Base-by-base conservation (phyloP, 2,113 vertebrate genomes). In the Oryzias melastigma region DNA sequence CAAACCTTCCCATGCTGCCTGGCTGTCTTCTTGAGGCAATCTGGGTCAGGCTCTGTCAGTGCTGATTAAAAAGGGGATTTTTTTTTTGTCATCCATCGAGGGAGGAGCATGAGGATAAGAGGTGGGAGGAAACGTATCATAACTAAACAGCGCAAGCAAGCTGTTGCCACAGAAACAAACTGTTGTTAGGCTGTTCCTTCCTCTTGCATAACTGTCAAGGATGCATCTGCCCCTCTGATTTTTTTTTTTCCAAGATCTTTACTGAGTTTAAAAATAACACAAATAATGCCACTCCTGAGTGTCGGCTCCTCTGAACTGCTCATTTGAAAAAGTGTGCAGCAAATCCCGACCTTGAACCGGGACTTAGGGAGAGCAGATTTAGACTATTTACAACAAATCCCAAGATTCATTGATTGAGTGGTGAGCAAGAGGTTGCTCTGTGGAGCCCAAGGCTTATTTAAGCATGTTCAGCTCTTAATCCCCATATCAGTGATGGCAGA, bases 61-160 rank as follows among this genome's bases (percentile, higher is more conserved):
- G 65, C 84, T 90, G 88, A 90, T 91, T 90, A 89, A 88, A 90
- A 89, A 85, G 80, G 72, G 84, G 85, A 83, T 80, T 85, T 88
- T 85, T 69, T 55, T 63, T 77, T 69, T 60, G 84, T 77, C 64
- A 70, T 80, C 66, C 47, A 45, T 17, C 44, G 63, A 65, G 62
- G 80, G 80, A 58, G 77, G 86, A 81, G 80, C 55, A 2, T 61
- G 15, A 18, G 44, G 71, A 78, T 78, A 81, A 87, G 75, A 64
- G 75, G 65, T 78, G 77, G 71, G 78, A 61, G 76, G 75, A 79
- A 80, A 69, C 66, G 0, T 60, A 82, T 79, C 65, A 79, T 83
- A 87, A 87, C 81, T 80, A 70, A 62, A 72, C 51, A 60, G 46
- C 76, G 82, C 65, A 70, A 78, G 61, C 63, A 59, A 64, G 54